Evolutionary conservation across 2,113 vertebrate species (phyloP).

Genomic region (Oryzias melastigma): DNA sequence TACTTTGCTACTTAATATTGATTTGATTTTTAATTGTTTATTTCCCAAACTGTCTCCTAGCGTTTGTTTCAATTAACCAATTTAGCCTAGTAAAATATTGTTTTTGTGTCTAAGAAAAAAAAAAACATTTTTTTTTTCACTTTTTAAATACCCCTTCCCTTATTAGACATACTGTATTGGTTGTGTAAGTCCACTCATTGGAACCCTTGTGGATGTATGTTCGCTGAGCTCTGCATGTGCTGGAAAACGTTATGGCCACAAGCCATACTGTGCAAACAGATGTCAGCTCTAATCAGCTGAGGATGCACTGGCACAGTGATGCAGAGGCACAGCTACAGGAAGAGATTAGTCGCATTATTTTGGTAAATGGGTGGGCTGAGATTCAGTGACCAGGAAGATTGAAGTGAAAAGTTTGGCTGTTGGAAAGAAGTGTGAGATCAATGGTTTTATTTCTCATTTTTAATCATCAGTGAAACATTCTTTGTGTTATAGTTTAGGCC

Average conservation of each 20-base stretch:
- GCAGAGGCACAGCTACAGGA: slow-evolving; percentile 56
- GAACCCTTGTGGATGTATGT: slow-evolving; percentile 18
- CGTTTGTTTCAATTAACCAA: slow-evolving; percentile 42
- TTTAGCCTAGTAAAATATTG: slow-evolving; percentile 11
- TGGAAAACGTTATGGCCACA: slow-evolving; percentile 25
- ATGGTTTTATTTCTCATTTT: background rate
- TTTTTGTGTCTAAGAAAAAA: too few relatives aligned
- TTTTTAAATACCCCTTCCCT: background rate
- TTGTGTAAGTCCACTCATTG: background rate
- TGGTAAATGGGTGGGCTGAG: slow-evolving; percentile 36
- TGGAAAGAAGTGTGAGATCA: background rate
- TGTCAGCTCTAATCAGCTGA: slow-evolving; percentile 66
- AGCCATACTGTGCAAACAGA: slow-evolving; percentile 63
- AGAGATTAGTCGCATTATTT: slow-evolving; percentile 64
- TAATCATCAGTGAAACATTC: too few relatives aligned
- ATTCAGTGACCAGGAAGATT: slow-evolving; percentile 18
- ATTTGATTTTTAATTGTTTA: slow-evolving; percentile 60
- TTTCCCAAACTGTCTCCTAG: slow-evolving; percentile 52
- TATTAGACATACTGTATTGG: background rate
- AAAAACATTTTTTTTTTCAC: too few relatives aligned
- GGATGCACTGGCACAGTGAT: slow-evolving; percentile 49
- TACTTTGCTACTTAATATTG: slow-evolving; percentile 57
- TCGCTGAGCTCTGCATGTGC: slow-evolving; percentile 7
- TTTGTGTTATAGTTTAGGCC: too few relatives aligned
- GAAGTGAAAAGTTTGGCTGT: slow-evolving; percentile 17